A percentile compares a stretch with the other conserved stretches of the same genome.
These are phyloP conservation scores for Festucalex cinctus DNA, from an alignment of 2,113 vertebrate genomes.

Conservation along the genomic window DNA sequence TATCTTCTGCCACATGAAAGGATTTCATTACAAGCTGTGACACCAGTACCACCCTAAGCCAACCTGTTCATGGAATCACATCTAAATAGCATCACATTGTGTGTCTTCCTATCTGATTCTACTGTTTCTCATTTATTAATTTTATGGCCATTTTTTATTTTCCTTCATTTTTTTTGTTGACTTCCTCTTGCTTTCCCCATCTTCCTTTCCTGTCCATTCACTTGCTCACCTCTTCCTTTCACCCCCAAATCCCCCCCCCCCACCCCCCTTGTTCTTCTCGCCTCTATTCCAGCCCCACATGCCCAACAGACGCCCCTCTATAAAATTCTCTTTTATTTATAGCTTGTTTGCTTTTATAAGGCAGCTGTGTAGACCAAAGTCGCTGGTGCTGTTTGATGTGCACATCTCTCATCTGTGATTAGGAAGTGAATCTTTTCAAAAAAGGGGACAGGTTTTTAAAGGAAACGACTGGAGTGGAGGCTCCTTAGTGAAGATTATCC, in stretches of 20 bases:
- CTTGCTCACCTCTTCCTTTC: slow-evolving; percentile 9
- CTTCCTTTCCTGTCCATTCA: neutral
- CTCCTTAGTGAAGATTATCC: slow-evolving; percentile 54
- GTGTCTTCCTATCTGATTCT: slow-evolving; percentile 9
- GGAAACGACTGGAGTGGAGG: slow-evolving; percentile 56
- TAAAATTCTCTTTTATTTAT: slow-evolving; percentile 81
- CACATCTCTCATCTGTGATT: slow-evolving; percentile 71
- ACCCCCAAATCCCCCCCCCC: slow-evolving; percentile 29
- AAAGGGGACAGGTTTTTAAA: slow-evolving; percentile 66
- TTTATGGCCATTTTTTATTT: neutral
- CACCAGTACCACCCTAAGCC: slow-evolving; percentile 57
- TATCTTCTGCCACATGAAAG: slow-evolving; percentile 80
- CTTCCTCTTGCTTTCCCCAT: neutral
- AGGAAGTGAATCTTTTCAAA: slow-evolving; percentile 62
- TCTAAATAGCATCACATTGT: slow-evolving; percentile 71
- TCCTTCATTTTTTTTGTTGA: neutral
- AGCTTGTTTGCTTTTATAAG: slow-evolving; percentile 76
- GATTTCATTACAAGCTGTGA: slow-evolving; percentile 72
- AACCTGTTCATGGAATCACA: slow-evolving; percentile 66
- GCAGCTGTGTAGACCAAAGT: slow-evolving; percentile 68
- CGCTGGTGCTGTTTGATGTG: slow-evolving; percentile 73
- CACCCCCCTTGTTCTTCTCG: neutral
- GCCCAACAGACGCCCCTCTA: slow-evolving; percentile 70
- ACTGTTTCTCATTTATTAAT: neutral
- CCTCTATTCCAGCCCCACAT: slow-evolving; percentile 41